phyloP scores from a whole-genome alignment of 2,113 vertebrate species.

The Micromys minutus region DNA sequence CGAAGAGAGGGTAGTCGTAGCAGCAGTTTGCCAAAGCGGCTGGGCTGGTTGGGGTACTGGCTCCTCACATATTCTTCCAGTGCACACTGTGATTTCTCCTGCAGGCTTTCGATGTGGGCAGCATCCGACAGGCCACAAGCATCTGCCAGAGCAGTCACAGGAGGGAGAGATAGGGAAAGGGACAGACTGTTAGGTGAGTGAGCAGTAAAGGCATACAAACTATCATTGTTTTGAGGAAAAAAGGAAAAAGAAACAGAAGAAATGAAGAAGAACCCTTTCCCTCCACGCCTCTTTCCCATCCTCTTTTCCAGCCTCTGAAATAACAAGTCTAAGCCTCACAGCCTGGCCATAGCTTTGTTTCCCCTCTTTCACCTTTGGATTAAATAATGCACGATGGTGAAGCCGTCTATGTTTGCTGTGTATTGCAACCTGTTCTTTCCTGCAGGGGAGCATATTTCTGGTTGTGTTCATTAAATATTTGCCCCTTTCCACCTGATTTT shows the following conservation, averaged over 20 bases:
- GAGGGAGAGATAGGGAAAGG: slow-evolving; percentile 53
- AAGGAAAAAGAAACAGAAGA: neutral
- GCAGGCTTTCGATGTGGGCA: slow-evolving; percentile 98
- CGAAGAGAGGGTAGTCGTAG: slow-evolving; percentile 96
- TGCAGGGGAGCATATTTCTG: slow-evolving; percentile 54
- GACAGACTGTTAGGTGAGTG: slow-evolving; percentile 56
- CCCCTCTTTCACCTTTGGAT: slow-evolving; percentile 75
- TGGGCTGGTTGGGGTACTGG: slow-evolving; percentile 99
- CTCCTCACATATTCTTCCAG: slow-evolving; percentile 98
- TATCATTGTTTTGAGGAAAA: neutral
- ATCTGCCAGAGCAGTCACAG: slow-evolving; percentile 85
- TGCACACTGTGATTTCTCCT: slow-evolving; percentile 98
- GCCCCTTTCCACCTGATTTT: slow-evolving; percentile 44
- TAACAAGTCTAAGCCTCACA: slow-evolving; percentile 60
- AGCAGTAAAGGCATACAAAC: slow-evolving; percentile 20
- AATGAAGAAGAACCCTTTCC: neutral
- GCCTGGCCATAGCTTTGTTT: slow-evolving; percentile 71
- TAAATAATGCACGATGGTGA: slow-evolving; percentile 77
- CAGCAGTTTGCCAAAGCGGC: slow-evolving; percentile 98
- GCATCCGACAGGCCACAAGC: slow-evolving; percentile 99
- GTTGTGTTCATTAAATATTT: slow-evolving; percentile 63
- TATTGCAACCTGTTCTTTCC: slow-evolving; percentile 60
- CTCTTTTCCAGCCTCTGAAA: slow-evolving; percentile 16
- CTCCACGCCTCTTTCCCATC: neutral
- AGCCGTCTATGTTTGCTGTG: slow-evolving; percentile 66